Evolutionary conservation across 64 coral and sea anemone genomes (phyloP).

Genomic region (Montipora sp.): DNA sequence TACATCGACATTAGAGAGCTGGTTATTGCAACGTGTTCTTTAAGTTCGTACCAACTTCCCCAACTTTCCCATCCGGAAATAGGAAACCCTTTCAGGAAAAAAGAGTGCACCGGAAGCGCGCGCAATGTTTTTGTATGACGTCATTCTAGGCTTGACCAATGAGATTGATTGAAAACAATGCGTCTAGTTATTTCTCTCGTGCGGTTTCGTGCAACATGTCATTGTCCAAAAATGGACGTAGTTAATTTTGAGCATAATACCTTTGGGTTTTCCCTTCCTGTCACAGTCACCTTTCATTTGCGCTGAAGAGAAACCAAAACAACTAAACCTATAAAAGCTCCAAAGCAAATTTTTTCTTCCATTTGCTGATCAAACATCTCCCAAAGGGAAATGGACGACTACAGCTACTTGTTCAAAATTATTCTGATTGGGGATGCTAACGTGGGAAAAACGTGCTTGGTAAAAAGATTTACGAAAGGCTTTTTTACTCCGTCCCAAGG

Average conservation of each 20-base stretch:
- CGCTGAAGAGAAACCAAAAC: background rate
- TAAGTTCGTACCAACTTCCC: background rate
- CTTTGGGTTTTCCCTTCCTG: constrained; percentile 16
- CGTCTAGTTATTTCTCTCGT: constrained; percentile 50
- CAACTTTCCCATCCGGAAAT: constrained; percentile 13
- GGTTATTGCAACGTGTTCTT: background rate
- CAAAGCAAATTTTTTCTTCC: background rate
- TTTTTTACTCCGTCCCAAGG: constrained; percentile 92
- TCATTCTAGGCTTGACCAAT: constrained; percentile 73
- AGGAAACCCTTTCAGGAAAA: background rate
- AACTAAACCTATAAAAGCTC: background rate
- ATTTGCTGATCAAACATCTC: background rate
- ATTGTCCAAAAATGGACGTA: constrained; percentile 46
- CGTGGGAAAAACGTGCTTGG: constrained; percentile 98
- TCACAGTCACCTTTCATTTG: background rate
- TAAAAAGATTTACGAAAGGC: constrained; percentile 93
- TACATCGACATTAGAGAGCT: background rate
- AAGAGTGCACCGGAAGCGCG: constrained; percentile 12
- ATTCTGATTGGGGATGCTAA: constrained; percentile 98
- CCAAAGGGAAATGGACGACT: constrained; percentile 74
- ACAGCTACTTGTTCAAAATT: constrained; percentile 97
- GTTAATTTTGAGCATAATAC: constrained; percentile 31
- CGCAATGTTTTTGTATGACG: constrained; percentile 53
- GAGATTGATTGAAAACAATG: constrained; percentile 30
- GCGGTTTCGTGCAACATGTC: constrained; percentile 47